Conservation (phyloP, 2,113 vertebrate genomes). For the Macaca mulatta region DNA sequence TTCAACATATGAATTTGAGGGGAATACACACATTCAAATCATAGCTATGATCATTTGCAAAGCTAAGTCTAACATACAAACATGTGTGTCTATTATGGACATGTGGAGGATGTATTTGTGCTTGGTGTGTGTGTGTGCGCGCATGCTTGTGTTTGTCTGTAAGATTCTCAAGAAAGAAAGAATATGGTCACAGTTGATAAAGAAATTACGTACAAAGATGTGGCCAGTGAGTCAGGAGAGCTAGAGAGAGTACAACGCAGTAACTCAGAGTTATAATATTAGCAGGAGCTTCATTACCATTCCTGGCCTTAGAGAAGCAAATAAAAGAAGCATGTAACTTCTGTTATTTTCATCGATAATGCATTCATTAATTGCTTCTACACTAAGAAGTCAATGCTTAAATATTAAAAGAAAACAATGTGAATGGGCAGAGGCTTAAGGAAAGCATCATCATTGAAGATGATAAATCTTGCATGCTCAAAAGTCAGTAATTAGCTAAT, state of each 20-base stretch:
- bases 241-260: not conserved
- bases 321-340: not conserved
- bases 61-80: not conserved
- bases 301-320: not conserved
- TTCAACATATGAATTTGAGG: not conserved
- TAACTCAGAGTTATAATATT: not conserved
- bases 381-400: not conserved
- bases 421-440: not conserved
- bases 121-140: not conserved
- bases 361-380: not conserved
- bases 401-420: not conserved
- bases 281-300: not conserved
- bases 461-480: not conserved
- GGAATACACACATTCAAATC: not conserved
- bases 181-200: not conserved
- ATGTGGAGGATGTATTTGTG: not conserved
- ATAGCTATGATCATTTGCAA: not conserved
- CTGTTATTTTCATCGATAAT: not conserved
- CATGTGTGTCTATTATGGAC: not conserved
- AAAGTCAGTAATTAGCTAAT: not conserved
- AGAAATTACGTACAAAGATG: not conserved
- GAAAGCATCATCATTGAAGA: not conserved
- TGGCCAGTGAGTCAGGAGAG: not conserved
- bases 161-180: not conserved
- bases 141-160: not conserved